These are phyloP conservation scores for Copidosoma floridanum DNA, from an alignment of 1,140 invertebrate genomes.

Conservation along the genomic window DNA sequence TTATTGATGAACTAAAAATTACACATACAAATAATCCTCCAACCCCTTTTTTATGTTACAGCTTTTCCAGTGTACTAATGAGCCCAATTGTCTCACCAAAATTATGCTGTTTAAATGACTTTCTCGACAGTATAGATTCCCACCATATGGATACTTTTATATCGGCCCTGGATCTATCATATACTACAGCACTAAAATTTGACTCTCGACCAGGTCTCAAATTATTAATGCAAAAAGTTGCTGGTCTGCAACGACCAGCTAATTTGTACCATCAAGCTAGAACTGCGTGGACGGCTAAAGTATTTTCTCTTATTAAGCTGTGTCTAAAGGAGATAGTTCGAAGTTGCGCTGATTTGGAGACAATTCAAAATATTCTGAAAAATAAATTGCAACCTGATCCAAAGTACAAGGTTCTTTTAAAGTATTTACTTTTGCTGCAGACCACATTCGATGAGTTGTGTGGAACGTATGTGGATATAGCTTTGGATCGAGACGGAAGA, in stretches of 20 bases:
- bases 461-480: slow-evolving; percentile 64
- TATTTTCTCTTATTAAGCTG: slow-evolving; percentile 82
- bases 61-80: slow-evolving; percentile 45
- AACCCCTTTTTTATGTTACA: slow-evolving; percentile 31
- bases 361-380: slow-evolving; percentile 65
- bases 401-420: slow-evolving; percentile 33
- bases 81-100: no score
- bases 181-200: slow-evolving; percentile 78
- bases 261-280: slow-evolving; percentile 92
- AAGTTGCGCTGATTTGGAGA: slow-evolving; percentile 62
- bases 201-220: slow-evolving; percentile 87
- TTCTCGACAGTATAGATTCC: slow-evolving; percentile 29
- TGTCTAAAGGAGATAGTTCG: slow-evolving; percentile 47
- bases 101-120: no score
- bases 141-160: slow-evolving; percentile 60
- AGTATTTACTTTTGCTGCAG: slow-evolving; percentile 40
- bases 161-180: slow-evolving; percentile 77
- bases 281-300: slow-evolving; percentile 84
- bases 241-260: slow-evolving; percentile 80
- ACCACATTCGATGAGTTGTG: slow-evolving; percentile 63
- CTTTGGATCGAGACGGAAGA: slow-evolving; percentile 60
- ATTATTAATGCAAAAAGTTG: slow-evolving; percentile 91
- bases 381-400: slow-evolving; percentile 13
- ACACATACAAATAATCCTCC: no score
- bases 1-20: no score